phyloP scores from a whole-genome alignment of 2,797 vertebrate genomes.

The Enteromius treurensis region DNA sequence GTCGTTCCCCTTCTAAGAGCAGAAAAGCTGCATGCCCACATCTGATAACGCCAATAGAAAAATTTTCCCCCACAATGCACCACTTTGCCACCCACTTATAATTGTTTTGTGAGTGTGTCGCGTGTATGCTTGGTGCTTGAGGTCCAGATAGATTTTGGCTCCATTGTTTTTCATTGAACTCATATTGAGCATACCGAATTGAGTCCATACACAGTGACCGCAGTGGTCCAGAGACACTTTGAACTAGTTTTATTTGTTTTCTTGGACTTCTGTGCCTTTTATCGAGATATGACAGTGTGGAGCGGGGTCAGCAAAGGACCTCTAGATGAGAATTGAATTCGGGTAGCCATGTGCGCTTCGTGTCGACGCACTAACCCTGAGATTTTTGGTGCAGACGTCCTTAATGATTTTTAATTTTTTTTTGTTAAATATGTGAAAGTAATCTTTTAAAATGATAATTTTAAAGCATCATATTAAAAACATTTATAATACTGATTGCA shows the following conservation, averaged over 20 bases:
- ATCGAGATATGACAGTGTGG: neutral
- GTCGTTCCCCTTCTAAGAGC: constrained; percentile 1
- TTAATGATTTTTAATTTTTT: neutral
- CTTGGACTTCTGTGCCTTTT: neutral
- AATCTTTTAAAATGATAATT: neutral
- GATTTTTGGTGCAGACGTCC: too few relatives aligned
- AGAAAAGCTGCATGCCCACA: constrained; percentile 40
- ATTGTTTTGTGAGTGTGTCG: constrained; percentile 45
- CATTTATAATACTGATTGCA: neutral
- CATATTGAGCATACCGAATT: constrained; percentile 32
- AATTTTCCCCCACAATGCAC: constrained; percentile 5
- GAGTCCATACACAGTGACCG: constrained; percentile 44
- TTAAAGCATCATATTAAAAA: neutral
- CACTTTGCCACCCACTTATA: constrained; percentile 50
- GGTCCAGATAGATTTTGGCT: constrained; percentile 7
- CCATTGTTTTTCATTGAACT: constrained; percentile 56
- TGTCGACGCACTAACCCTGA: too few relatives aligned
- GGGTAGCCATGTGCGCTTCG: neutral
- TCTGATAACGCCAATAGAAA: constrained; percentile 62
- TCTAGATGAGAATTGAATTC: neutral
- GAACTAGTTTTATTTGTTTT: neutral
- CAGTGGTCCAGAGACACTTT: constrained; percentile 23
- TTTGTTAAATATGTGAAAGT: neutral
- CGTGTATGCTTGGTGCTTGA: constrained; percentile 23
- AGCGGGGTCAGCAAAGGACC: neutral